A percentile compares a stretch with the other conserved stretches of the same genome.
Evolutionary conservation across 2,888 invertebrate species (phyloP).

Genomic region (Cephus rjabovi): DNA sequence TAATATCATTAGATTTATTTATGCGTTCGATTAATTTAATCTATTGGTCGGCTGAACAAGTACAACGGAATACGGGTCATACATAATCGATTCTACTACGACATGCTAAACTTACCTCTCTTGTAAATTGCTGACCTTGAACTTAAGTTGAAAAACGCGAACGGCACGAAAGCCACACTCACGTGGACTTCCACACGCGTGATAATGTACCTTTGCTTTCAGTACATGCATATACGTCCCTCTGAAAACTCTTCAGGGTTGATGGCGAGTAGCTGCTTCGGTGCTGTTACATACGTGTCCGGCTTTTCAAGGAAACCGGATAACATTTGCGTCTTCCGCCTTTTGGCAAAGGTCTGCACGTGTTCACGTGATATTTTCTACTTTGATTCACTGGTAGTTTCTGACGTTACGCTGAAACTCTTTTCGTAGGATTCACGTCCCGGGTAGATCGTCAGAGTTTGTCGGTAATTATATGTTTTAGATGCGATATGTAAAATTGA

Average conservation of each 20-base stretch:
- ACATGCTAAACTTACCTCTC: constrained; percentile 25
- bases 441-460: background rate
- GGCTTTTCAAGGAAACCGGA: background rate
- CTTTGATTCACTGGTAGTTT: background rate
- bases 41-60: background rate
- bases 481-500: background rate
- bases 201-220: background rate
- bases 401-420: background rate
- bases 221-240: background rate
- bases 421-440: background rate
- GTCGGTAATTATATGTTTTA: background rate
- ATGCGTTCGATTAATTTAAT: background rate
- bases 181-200: background rate
- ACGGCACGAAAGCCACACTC: constrained; percentile 26
- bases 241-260: background rate
- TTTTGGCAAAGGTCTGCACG: background rate
- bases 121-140: constrained; percentile 34
- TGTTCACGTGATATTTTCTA: background rate
- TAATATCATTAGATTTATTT: background rate
- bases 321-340: background rate
- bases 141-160: constrained; percentile 37
- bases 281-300: background rate
- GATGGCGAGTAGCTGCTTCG: background rate
- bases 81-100: constrained; percentile 55
- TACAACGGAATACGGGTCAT: constrained; percentile 47